Evolutionary conservation across 2,888 invertebrate species (phyloP), one percentile per base, ranked within the genome.

Genomic region (Hyposoter didymator): DNA sequence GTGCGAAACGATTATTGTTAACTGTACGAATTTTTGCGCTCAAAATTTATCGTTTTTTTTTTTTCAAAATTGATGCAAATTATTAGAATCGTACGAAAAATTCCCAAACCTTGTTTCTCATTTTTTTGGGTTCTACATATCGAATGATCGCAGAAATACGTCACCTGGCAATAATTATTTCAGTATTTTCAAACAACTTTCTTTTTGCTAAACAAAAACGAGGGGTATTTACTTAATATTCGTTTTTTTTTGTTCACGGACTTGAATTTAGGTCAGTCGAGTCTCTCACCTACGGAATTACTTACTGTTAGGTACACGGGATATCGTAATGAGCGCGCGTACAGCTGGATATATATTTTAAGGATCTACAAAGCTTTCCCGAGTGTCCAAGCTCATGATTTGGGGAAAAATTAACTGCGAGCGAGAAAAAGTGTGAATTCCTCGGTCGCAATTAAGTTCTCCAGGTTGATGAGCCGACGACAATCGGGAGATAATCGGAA

Each of bases 1-100:
- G 49, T 22, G 32, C 45, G 67, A 69, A 84, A 59, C 70, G 82
- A 87, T 87, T 85, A 82, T 72, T 87, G 83, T 85, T 78, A 39
- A n/a, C n/a, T 39, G 10, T 39, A 39, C 47, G 22, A 43, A 14
- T 45, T 49, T 28, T 32, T 32, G 32, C 47, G 70, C 70, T 70
- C 70, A 28, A 47, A 47, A 47, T 47, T 47, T n/a, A 49, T 22
- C 8, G 8, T 70, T 17, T 70, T 70, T 1, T 6, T 39, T 39
- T 10, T 45, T 0, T 8, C 7, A 22, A 70, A 28, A 14, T 32
- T 47, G 49, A 47, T 17, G 28, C 59, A 32, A 70, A 47, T 17
- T 10, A 43, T 7, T 7, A 49, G 47, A 49, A 17, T 70, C 49
- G 8, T 2, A 17, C 22, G 47, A 49, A 59, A 59, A 14, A 59